phyloP scores from a whole-genome alignment of 1,140 invertebrate genomes.

The Drosophila santomea region DNA sequence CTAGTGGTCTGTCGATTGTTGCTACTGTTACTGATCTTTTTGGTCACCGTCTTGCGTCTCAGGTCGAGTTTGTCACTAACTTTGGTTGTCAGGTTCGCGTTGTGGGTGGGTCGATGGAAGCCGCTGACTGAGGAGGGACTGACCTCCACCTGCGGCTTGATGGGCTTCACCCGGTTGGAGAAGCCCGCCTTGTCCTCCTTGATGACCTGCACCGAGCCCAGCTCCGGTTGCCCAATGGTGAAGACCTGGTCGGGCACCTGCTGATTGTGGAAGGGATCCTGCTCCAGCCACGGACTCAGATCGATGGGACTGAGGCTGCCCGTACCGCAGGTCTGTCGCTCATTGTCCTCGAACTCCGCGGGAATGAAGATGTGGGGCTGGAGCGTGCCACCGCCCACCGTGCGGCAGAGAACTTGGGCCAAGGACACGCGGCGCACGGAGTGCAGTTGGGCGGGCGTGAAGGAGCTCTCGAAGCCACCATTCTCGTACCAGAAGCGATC shows the following conservation, averaged over 20 bases:
- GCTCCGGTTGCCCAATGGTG: slow-evolving; percentile 37
- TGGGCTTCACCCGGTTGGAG: slow-evolving; percentile 58
- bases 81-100: slow-evolving; percentile 32
- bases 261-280: slow-evolving; percentile 71
- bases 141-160: slow-evolving; percentile 52
- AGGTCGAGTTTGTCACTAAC: slow-evolving; percentile 81
- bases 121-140: slow-evolving; percentile 56
- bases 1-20: slow-evolving; percentile 50
- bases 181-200: slow-evolving; percentile 78
- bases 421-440: slow-evolving; percentile 93
- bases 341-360: slow-evolving; percentile 70
- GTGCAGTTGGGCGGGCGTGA: slow-evolving; percentile 93
- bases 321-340: slow-evolving; percentile 71
- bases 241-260: slow-evolving; percentile 50
- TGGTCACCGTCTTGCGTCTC: slow-evolving; percentile 61
- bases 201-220: slow-evolving; percentile 23
- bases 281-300: slow-evolving; percentile 80
- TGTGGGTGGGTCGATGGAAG: slow-evolving; percentile 49
- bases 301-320: slow-evolving; percentile 70
- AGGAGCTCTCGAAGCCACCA: slow-evolving; percentile 89
- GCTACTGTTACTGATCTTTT: slow-evolving; percentile 50
- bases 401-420: slow-evolving; percentile 92
- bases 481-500: slow-evolving; percentile 98
- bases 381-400: slow-evolving; percentile 77
- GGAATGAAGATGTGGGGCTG: slow-evolving; percentile 83